Evolutionary conservation across 2,797 vertebrate species (phyloP).

Genomic region (Sarcophilus harrisii): DNA sequence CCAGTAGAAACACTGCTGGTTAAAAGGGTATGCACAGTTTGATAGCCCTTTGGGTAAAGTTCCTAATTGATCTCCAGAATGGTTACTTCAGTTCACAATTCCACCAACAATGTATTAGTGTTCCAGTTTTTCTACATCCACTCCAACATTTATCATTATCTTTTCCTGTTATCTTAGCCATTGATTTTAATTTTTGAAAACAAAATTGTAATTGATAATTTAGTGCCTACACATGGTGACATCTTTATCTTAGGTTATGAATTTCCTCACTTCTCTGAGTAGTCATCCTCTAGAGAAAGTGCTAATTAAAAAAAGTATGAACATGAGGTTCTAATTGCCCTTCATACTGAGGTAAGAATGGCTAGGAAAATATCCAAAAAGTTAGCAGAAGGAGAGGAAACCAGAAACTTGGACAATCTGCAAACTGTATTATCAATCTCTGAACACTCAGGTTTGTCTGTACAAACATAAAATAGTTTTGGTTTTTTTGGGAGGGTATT

Average conservation of each 20-base stretch:
- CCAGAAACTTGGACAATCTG: neutral
- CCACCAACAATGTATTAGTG: too few relatives aligned
- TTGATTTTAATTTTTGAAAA: neutral
- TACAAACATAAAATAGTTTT: constrained; percentile 9
- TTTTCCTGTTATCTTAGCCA: too few relatives aligned
- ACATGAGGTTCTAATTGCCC: neutral
- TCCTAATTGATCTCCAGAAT: too few relatives aligned
- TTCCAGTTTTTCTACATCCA: too few relatives aligned
- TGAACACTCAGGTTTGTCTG: neutral
- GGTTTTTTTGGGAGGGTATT: neutral
- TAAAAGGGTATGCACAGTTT: too few relatives aligned
- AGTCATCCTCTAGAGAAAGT: neutral
- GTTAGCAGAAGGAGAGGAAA: constrained; percentile 19
- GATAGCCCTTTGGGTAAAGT: too few relatives aligned
- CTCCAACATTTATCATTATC: too few relatives aligned
- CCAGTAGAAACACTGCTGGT: too few relatives aligned
- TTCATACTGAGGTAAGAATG: neutral
- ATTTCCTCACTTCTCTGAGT: neutral
- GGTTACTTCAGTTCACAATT: too few relatives aligned
- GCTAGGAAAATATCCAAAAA: neutral
- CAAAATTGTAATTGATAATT: neutral
- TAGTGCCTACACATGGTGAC: neutral
- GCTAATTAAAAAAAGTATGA: neutral
- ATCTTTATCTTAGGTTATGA: neutral
- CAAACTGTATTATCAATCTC: neutral